Base-by-base conservation (phyloP, 2,888 invertebrate genomes). In the Amphipyra berbera region DNA sequence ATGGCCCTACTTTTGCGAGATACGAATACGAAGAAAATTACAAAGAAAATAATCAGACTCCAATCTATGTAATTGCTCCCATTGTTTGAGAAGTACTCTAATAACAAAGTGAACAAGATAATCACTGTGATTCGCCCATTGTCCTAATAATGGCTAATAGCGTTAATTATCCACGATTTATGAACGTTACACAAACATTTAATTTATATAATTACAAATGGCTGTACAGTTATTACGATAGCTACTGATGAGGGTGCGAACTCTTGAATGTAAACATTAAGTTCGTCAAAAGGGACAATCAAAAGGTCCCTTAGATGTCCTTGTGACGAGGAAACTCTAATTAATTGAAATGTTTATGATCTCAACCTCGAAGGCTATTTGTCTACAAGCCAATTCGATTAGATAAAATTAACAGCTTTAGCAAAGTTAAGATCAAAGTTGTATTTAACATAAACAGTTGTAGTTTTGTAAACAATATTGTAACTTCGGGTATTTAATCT, bases 301-400 rank as follows among this genome's bases (percentile, higher is more conserved):
- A 83, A 82, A 85, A 84, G 85, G 79, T 78, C 82, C 79, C 82
- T 79, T 63, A 73, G 73, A 80, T 78, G 73, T 60, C 82, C 75
- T 61, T 56, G 66, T 78, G 77, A 82, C 82, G 81, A 82, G 79
- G 78, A 70, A 83, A 79, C 81, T 84, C 81, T 88, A 88, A 89
- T 89, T 89, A 89, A 89, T 88, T 87, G 83, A 85, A 88, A 88
- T 88, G 87, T 88, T 88, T 89, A 87, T 86, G 85, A 86, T 86
- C 83, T 78, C 75, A 82, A 77, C 82, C 82, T 73, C 65, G 61
- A 62, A 65, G 68, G 70, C 62, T 65, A 71, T 79, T 78, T 78
- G 81, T 79, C 73, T 77, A 50, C 55, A 68, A 76, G 61, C 67
- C 73, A 74, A 78, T 78, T 74, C 55, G 50, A 61, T 66, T 68